Evolutionary conservation across 2,113 vertebrate species (phyloP).

Genomic region (Pantherophis guttatus): DNA sequence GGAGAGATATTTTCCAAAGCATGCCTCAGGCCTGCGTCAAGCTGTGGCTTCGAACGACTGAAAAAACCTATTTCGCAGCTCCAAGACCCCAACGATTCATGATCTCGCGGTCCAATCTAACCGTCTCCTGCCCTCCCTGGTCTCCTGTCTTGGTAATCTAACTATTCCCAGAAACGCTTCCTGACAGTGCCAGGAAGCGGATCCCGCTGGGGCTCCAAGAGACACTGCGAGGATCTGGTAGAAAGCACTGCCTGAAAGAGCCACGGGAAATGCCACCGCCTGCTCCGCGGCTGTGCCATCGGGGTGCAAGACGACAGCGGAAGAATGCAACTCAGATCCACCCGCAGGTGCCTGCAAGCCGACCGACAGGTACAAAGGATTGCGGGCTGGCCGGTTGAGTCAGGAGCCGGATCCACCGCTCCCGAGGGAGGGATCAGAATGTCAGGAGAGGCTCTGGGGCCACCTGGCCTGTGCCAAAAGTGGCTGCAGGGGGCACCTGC

Average conservation of each 20-base stretch:
- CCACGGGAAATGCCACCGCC: not conserved
- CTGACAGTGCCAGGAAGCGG: not conserved
- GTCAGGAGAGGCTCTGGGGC: fast-evolving
- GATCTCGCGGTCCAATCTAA: not conserved
- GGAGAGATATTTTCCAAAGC: not conserved
- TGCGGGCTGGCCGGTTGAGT: not conserved
- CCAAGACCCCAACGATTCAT: not conserved
- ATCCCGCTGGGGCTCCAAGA: not conserved
- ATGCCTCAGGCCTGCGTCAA: not conserved
- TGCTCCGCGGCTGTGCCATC: fast-evolving
- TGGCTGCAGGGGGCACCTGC: not conserved
- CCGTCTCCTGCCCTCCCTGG: not conserved
- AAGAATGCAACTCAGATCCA: not conserved
- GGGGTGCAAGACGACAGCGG: not conserved
- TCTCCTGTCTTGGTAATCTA: not conserved
- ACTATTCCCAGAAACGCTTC: not conserved
- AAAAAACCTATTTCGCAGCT: not conserved
- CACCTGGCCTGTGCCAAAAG: too few relatives aligned
- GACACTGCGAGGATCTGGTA: not conserved
- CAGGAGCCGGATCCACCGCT: not conserved
- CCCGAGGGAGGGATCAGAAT: not conserved
- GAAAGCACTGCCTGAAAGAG: too few relatives aligned
- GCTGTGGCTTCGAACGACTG: not conserved
- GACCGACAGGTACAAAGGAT: not conserved
- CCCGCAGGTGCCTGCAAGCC: not conserved